These are phyloP conservation scores for Sebastes schlegelii DNA, from an alignment of 2,113 vertebrate species.

Conservation along the genomic window DNA sequence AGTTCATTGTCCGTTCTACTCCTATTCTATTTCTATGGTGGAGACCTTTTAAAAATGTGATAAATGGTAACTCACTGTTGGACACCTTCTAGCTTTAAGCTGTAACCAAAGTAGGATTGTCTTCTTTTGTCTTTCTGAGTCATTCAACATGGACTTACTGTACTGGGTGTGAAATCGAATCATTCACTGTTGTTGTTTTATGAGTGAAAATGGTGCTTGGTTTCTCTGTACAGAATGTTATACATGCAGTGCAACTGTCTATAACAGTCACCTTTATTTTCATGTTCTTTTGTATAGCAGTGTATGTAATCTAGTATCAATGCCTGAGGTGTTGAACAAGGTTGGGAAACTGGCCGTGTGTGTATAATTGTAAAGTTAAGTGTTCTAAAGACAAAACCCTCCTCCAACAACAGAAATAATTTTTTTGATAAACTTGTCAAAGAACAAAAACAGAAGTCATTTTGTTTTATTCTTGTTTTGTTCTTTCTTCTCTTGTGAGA, in stretches of 20 bases:
- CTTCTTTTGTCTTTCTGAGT: conserved; percentile 54
- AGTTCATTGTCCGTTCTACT: too few relatives aligned
- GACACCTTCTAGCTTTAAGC: conserved; percentile 59
- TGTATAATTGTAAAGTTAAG: conserved; percentile 64
- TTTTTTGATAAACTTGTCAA: conserved; percentile 77
- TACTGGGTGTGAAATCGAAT: conserved; percentile 49
- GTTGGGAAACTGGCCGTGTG: conserved; percentile 39
- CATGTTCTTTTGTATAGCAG: conserved; percentile 48
- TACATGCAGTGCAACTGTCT: conserved; percentile 60
- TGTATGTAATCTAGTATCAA: conserved; percentile 43
- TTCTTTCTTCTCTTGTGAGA: conserved; percentile 52
- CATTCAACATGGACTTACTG: conserved; percentile 42
- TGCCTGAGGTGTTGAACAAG: conserved; percentile 39
- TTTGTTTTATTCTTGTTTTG: conserved; percentile 67
- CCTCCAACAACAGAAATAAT: conserved; percentile 38
- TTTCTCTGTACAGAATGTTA: conserved; percentile 70
- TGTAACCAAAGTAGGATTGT: conserved; percentile 67
- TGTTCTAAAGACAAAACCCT: conserved; percentile 50
- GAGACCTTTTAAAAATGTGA: conserved; percentile 53
- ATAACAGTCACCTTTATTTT: conserved; percentile 13
- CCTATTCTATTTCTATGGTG: neutral
- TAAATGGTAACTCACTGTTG: conserved; percentile 46
- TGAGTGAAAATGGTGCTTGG: conserved; percentile 54
- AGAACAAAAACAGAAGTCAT: conserved; percentile 53
- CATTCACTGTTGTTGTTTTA: conserved; percentile 51